Evolutionary conservation across 2,888 invertebrate genomes (phyloP).

Genomic region (Torymus tubicola): DNA sequence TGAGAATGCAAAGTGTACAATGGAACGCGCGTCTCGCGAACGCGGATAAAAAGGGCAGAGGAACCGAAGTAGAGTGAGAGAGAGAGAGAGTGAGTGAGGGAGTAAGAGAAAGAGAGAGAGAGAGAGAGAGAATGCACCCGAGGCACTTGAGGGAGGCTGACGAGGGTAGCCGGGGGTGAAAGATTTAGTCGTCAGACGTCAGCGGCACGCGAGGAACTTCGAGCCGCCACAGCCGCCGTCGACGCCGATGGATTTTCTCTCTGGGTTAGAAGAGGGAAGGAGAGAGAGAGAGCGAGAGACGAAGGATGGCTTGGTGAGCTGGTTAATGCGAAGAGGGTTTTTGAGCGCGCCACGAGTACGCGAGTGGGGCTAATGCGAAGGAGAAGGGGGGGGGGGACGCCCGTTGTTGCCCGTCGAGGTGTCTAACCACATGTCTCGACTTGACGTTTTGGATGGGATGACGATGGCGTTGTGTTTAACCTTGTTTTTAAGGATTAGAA

Average conservation of each 20-base stretch:
- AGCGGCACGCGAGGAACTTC: constrained; percentile 56
- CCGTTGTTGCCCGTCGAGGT: no score
- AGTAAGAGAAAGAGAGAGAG: neutral
- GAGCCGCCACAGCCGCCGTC: constrained; percentile 1
- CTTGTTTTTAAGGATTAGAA: no score
- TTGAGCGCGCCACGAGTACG: no score
- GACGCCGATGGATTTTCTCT: no score
- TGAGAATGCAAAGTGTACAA: constrained; percentile 34
- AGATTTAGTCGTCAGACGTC: constrained; percentile 67
- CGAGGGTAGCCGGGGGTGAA: constrained; percentile 30
- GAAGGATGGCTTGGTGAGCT: neutral
- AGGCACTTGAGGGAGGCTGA: constrained; percentile 58
- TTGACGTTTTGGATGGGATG: no score
- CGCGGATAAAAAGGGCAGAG: neutral
- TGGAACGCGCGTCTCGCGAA: neutral
- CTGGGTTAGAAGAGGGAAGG: no score
- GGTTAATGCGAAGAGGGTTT: neutral
- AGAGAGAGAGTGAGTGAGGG: neutral
- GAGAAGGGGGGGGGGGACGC: no score
- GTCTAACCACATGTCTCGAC: no score
- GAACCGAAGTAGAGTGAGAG: neutral
- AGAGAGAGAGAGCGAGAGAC: neutral
- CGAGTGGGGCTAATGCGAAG: no score
- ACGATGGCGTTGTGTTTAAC: no score
- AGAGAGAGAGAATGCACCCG: constrained; percentile 40